Percentiles rank a stretch among this genome's conserved stretches.
Evolutionary conservation across 2,797 vertebrate species (phyloP).

Genomic region (Hirundo rustica): DNA sequence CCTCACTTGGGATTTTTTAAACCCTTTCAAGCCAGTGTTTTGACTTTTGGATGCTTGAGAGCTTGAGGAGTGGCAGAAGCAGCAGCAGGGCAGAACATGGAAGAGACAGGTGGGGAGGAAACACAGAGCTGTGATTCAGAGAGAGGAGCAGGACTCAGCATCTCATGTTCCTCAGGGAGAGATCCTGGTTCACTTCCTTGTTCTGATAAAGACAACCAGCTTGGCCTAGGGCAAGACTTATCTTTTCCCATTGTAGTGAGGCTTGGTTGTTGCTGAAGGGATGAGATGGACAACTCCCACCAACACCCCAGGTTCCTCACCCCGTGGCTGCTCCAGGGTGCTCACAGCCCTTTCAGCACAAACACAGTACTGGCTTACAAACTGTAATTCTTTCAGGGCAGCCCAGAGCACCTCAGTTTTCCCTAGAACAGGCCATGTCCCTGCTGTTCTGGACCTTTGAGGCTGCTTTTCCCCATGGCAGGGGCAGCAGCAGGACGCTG

Average conservation of each 20-base stretch:
- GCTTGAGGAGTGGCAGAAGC: background rate
- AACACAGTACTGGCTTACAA: background rate
- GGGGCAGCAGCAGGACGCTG: background rate
- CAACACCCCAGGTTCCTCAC: background rate
- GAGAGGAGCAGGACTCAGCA: background rate
- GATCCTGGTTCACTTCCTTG: background rate
- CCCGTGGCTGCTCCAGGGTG: background rate
- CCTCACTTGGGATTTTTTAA: background rate
- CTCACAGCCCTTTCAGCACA: background rate
- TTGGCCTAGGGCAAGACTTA: background rate
- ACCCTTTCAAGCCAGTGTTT: background rate
- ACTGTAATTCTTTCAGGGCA: background rate
- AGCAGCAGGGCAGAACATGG: background rate
- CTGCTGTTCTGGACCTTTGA: rapidly evolving
- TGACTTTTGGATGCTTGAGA: background rate
- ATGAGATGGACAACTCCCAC: background rate
- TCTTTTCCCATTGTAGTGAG: background rate
- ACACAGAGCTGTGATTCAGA: background rate
- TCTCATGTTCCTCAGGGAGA: background rate
- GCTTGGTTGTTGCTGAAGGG: background rate
- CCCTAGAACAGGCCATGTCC: background rate
- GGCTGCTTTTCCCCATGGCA: background rate
- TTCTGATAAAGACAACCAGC: background rate
- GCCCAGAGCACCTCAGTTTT: background rate
- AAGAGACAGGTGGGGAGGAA: background rate